Evolutionary conservation across 2,113 vertebrate genomes (phyloP).

Genomic region (Cyprichromis sp.): DNA sequence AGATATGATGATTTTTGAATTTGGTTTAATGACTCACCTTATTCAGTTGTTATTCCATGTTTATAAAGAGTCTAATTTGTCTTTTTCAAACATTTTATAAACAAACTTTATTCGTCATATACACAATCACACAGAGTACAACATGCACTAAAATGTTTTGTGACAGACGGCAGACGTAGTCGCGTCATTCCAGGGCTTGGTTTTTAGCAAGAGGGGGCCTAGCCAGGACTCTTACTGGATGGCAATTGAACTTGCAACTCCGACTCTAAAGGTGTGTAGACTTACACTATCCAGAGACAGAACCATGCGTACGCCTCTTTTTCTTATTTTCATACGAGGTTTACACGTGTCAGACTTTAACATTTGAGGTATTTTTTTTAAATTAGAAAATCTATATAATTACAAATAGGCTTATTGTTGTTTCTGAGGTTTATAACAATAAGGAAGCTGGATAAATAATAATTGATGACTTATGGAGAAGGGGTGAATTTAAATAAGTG

Average conservation of each 20-base stretch:
- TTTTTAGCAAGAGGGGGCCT: neutral
- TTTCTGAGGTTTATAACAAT: neutral
- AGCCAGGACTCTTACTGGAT: neutral
- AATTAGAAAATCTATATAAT: neutral
- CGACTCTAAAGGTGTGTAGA: neutral
- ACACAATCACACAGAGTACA: accelerated
- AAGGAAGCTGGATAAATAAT: neutral
- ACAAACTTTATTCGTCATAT: accelerated
- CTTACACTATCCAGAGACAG: neutral
- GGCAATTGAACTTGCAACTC: neutral
- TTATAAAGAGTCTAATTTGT: neutral
- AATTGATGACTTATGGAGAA: neutral
- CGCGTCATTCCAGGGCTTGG: neutral
- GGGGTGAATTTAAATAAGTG: neutral
- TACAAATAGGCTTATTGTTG: neutral
- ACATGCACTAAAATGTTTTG: accelerated
- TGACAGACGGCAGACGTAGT: accelerated
- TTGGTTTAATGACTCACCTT: neutral
- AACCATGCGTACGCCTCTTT: accelerated
- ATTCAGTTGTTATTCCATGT: neutral
- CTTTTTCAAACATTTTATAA: neutral
- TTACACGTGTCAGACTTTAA: neutral
- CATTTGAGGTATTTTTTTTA: neutral
- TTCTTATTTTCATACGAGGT: neutral
- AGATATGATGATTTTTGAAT: accelerated